Percentiles rank a stretch among this genome's conserved stretches.
phyloP scores from a whole-genome alignment of 2,888 invertebrate species.

The Pristionchus entomophagus region DNA sequence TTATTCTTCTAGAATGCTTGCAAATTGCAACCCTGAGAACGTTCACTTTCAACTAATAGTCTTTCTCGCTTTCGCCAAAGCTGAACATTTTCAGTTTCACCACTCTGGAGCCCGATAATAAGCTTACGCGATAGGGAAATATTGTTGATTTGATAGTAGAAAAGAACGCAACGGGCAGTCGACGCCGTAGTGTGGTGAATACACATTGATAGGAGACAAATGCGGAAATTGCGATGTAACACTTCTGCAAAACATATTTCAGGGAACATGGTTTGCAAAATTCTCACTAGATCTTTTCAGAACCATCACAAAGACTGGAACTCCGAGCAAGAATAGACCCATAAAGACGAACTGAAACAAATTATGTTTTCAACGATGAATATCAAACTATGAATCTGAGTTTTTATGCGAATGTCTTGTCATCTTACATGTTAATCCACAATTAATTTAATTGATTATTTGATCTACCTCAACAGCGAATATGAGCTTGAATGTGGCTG shows the following conservation, averaged over 20 bases:
- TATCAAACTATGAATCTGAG: background rate
- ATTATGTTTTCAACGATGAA: background rate
- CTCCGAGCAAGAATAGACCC: background rate
- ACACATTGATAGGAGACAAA: background rate
- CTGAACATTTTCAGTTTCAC: too few species aligned
- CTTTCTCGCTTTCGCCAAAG: too few species aligned
- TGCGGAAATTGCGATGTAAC: background rate
- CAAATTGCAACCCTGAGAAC: too few species aligned
- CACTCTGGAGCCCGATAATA: too few species aligned
- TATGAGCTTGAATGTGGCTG: background rate
- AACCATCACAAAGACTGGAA: background rate
- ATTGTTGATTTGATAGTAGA: conserved; percentile 17
- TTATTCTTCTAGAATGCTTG: too few species aligned
- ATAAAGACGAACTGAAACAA: background rate
- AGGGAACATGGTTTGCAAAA: background rate
- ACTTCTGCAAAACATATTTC: background rate
- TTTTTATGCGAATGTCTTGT: too few species aligned
- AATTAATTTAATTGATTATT: background rate
- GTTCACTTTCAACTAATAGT: too few species aligned
- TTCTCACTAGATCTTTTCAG: background rate
- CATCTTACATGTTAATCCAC: too few species aligned
- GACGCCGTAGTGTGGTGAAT: background rate
- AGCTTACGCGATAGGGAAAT: background rate
- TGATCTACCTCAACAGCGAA: background rate
- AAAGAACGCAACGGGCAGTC: background rate